phyloP scores from a whole-genome alignment of 2,113 vertebrate species.

The Vireo altiloquus region DNA sequence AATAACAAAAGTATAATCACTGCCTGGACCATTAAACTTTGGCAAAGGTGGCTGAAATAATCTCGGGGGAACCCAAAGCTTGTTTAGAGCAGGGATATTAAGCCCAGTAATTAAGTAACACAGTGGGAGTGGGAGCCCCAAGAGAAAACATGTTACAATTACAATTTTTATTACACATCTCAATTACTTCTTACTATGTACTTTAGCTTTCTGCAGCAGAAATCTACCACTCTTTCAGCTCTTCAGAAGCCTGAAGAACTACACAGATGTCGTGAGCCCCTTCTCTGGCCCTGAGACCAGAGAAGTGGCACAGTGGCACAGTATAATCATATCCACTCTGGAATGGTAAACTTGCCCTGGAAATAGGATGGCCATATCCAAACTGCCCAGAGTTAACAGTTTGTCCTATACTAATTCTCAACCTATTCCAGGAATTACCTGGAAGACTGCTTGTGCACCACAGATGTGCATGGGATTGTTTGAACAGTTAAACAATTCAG shows the following conservation, averaged over 20 bases:
- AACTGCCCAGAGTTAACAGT: neutral
- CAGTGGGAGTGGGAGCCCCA: neutral
- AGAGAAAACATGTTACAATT: neutral
- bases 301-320: no score
- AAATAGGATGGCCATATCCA: neutral
- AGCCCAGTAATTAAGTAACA: conserved; percentile 8
- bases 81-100: neutral
- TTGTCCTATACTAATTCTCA: neutral
- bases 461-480: neutral
- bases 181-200: neutral
- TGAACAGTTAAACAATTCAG: neutral
- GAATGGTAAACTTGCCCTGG: neutral
- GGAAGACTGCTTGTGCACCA: neutral
- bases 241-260: neutral
- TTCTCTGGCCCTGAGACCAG: neutral
- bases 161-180: neutral
- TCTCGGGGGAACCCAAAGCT: neutral
- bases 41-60: conserved; percentile 39
- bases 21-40: conserved; percentile 13
- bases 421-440: neutral
- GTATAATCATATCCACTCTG: neutral
- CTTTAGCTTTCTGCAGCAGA: neutral
- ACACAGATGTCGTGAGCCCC: neutral
- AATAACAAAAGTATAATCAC: conserved; percentile 15
- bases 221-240: neutral